A percentile compares a stretch with the other conserved stretches of the same genome.
Conservation (phyloP, 2,797 vertebrate genomes). For the Anguilla obscura region DNA sequence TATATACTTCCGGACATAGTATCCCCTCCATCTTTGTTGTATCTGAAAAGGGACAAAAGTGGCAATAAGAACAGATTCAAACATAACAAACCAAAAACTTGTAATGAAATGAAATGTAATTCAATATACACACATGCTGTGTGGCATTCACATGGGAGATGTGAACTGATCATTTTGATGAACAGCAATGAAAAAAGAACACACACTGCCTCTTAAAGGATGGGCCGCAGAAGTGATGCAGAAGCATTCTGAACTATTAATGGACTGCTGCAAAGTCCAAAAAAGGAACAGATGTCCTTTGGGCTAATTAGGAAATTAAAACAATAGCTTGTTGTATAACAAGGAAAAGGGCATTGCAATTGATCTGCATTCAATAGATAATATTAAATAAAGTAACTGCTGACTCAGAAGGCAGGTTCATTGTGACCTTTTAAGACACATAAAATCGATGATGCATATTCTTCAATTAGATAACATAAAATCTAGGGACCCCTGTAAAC, state of each 20-base stretch:
- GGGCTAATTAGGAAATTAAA: slow-evolving; percentile 94
- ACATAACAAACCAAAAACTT: slow-evolving; percentile 15
- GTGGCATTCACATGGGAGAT: neutral
- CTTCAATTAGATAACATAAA: slow-evolving; percentile 96
- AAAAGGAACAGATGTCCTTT: slow-evolving; percentile 84
- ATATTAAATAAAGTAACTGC: slow-evolving; percentile 99
- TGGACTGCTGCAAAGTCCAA: slow-evolving; percentile 49
- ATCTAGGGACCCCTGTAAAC: slow-evolving; percentile 92
- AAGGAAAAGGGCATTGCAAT: slow-evolving; percentile 91
- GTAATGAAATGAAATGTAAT: neutral
- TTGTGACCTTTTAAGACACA: slow-evolving; percentile 95
- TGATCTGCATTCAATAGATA: slow-evolving; percentile 95
- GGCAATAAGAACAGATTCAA: slow-evolving; percentile 16
- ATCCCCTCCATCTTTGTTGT: slow-evolving; percentile 87
- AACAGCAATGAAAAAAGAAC: slow-evolving; percentile 17
- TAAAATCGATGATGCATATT: slow-evolving; percentile 96
- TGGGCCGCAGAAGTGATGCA: slow-evolving; percentile 4
- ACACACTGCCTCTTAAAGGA: neutral
- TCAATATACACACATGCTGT: neutral
- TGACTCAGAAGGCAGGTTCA: slow-evolving; percentile 88
- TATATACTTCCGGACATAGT: slow-evolving; percentile 80
- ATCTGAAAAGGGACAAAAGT: slow-evolving; percentile 71
- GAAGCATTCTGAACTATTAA: slow-evolving; percentile 23
- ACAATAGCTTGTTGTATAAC: slow-evolving; percentile 81
- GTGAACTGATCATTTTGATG: neutral